A percentile compares a stretch with the other conserved stretches of the same genome.
Evolutionary conservation across 2,797 vertebrate species (phyloP).

Genomic region (Coendou prehensilis): DNA sequence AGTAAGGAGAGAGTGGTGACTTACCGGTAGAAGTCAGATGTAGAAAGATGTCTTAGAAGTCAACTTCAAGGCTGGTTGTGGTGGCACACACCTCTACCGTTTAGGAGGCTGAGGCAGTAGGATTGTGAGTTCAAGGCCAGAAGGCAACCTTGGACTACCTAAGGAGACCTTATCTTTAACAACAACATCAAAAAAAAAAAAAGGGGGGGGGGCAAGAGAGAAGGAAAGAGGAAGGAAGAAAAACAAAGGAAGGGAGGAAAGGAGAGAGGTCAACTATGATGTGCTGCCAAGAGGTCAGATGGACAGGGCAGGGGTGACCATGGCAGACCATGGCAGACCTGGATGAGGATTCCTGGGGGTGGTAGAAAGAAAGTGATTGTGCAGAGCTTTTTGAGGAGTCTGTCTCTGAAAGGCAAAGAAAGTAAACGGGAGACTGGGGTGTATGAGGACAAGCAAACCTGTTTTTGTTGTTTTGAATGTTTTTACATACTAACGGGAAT

Average conservation of each 20-base stretch:
- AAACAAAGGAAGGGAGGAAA: not conserved
- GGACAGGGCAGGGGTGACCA: not conserved
- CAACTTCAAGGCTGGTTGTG: not conserved
- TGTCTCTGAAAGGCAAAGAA: not conserved
- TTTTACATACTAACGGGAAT: not conserved
- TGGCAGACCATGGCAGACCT: not conserved
- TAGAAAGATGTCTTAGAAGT: not conserved
- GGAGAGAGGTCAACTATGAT: not conserved
- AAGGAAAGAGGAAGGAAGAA: not conserved
- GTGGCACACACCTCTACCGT: not conserved
- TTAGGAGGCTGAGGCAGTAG: not conserved
- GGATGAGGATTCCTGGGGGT: not conserved
- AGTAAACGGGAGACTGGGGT: not conserved
- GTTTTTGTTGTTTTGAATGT: not conserved
- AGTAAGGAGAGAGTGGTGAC: not conserved
- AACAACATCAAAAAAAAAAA: not conserved
- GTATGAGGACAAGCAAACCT: not conserved
- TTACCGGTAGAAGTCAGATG: not conserved
- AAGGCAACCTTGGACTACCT: not conserved
- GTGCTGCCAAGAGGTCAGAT: not conserved
- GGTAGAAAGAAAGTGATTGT: not conserved
- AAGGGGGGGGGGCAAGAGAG: not conserved
- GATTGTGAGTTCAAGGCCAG: not conserved
- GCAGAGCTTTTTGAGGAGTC: not conserved
- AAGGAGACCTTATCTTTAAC: not conserved